These are phyloP conservation scores for Lagorchestes hirsutus DNA, from an alignment of 2,797 vertebrate genomes.

Conservation along the genomic window DNA sequence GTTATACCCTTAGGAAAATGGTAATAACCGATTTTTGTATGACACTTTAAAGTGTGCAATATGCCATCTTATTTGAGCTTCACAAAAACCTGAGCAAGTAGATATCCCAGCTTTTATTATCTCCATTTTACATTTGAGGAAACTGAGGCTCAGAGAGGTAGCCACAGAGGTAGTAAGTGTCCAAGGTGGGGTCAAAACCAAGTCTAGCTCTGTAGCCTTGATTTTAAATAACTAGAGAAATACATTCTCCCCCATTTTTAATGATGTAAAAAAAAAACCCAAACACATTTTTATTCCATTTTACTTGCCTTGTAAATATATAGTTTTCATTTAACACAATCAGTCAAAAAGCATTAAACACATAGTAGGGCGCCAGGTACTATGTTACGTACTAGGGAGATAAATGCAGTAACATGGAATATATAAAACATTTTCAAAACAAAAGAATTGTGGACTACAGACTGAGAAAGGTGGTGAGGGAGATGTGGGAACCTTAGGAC, in stretches of 20 bases:
- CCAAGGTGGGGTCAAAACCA: neutral
- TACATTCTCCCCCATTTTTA: neutral
- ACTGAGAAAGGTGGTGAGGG: neutral
- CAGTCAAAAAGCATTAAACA: neutral
- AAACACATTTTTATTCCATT: neutral
- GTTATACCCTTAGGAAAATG: neutral
- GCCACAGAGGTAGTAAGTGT: neutral
- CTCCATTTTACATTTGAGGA: neutral
- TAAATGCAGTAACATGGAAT: neutral
- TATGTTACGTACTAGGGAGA: neutral
- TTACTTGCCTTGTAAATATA: neutral
- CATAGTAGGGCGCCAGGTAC: neutral
- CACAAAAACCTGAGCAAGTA: neutral
- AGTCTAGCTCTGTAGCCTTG: neutral
- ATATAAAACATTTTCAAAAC: neutral
- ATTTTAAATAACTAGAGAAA: neutral
- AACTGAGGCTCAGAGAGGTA: neutral
- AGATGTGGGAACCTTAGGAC: neutral
- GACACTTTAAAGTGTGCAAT: neutral
- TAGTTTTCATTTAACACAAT: neutral
- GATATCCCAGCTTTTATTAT: neutral
- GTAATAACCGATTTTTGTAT: neutral
- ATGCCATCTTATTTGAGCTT: neutral
- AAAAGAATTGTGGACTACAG: neutral
- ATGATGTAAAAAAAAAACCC: neutral